Conservation (phyloP, 2,888 invertebrate species). For the Galerucella calmariensis region DNA sequence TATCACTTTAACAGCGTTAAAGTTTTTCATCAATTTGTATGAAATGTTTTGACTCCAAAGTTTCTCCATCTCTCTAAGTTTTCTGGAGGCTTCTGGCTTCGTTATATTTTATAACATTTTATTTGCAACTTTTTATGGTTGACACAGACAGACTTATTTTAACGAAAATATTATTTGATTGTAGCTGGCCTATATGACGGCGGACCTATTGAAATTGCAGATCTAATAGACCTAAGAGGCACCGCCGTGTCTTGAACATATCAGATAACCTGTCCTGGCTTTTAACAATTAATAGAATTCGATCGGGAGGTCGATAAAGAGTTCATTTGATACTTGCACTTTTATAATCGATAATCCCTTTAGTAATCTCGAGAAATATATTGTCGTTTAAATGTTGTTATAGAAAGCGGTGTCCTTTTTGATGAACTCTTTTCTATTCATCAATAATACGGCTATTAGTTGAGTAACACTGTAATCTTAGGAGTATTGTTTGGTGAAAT, state of each 20-base stretch:
- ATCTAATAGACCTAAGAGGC: constrained; percentile 45
- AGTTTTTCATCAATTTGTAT: too few species aligned
- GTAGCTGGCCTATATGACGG: constrained; percentile 16
- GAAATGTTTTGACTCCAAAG: too few species aligned
- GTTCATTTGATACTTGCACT: constrained; percentile 48
- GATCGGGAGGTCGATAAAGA: constrained; percentile 55
- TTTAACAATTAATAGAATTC: constrained; percentile 52
- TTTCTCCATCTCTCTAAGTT: too few species aligned
- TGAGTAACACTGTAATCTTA: background rate
- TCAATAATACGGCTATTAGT: constrained; percentile 29
- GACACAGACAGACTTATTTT: background rate
- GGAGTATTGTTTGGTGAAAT: background rate
- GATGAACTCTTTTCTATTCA: constrained; percentile 35
- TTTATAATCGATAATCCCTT: constrained; percentile 45
- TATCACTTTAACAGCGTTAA: too few species aligned
- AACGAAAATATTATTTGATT: background rate
- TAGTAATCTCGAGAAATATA: constrained; percentile 39
- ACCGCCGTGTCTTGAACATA: constrained; percentile 45
- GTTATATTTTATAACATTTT: too few species aligned
- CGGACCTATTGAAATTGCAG: constrained; percentile 41
- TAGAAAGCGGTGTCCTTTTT: constrained; percentile 49
- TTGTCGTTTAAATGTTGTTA: constrained; percentile 45
- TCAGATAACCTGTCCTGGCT: constrained; percentile 50
- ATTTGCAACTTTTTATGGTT: too few species aligned
- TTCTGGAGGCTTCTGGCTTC: too few species aligned